Conservation (phyloP, 2,113 vertebrate species). For the Caracal caracal region DNA sequence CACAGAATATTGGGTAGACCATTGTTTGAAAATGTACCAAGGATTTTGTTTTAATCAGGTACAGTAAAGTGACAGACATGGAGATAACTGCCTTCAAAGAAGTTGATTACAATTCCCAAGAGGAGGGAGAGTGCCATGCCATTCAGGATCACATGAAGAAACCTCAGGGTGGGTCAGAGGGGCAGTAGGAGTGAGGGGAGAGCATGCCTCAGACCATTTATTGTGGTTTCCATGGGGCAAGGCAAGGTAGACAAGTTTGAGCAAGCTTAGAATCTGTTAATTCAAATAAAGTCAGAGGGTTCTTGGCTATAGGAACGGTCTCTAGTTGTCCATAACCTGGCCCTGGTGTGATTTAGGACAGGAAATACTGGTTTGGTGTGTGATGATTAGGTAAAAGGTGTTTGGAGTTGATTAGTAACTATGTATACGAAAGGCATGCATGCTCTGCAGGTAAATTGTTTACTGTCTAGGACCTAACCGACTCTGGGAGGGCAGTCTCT, state of each 20-base stretch:
- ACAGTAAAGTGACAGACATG: neutral
- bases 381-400: neutral
- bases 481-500: neutral
- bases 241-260: neutral
- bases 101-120: neutral
- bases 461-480: neutral
- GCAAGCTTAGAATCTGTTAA: neutral
- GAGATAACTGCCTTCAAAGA: neutral
- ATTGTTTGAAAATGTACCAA: neutral
- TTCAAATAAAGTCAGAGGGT: neutral
- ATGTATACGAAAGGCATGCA: neutral
- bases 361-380: neutral
- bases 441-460: neutral
- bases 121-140: neutral
- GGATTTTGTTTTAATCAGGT: neutral
- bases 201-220: neutral
- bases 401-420: neutral
- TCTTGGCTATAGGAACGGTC: neutral
- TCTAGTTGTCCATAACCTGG: neutral
- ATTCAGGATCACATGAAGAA: neutral
- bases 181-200: neutral
- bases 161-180: neutral
- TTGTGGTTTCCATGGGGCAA: neutral
- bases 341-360: neutral
- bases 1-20: no score